Evolutionary conservation across 2,113 vertebrate species (phyloP), one percentile per base, ranked within the genome.

Genomic region (Pteropus alecto): DNA sequence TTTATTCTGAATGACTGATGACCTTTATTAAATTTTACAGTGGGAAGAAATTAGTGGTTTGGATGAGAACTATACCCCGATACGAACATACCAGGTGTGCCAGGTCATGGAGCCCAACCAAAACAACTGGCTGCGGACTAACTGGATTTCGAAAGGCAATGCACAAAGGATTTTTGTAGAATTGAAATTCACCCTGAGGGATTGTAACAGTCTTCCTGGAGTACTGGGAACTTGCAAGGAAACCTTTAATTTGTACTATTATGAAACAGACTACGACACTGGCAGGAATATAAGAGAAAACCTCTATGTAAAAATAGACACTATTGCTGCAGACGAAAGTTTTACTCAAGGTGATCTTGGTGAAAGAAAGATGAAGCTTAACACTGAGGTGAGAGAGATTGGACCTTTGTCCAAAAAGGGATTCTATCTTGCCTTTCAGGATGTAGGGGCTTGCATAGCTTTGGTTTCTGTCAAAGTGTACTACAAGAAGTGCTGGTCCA

Each of bases 121-220:
- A 98, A 99, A 99, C 98, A 99, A 99, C 99, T 99, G 99, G 99
- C 99, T 99, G 98, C 99, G 99, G 99, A 99, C 99, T 99, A 99
- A 99, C 99, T 99, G 99, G 99, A 99, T 99, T 98, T 99, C 99
- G 94, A 99, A 99, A 99, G 99, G 99, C 96, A 99, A 99, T 97
- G 99, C 99, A 98, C 99, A 99, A 98, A 99, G 99, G 99, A 99
- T 99, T 99, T 99, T 99, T 99, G 99, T 99, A 98, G 99, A 99
- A 98, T 98, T 99, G 98, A 99, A 99, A 99, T 99, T 99, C 99
- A 99, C 99, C 97, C 98, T 99, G 99, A 99, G 99, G 99, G 99
- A 99, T 99, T 99, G 99, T 99, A 99, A 99, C 99, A 99, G 99
- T 98, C 99, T 99, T 98, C 99, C 99, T 88, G 99, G 99, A 90